Evolutionary conservation across 64 coral and sea anemone species (phyloP).

Genomic region (Porites australiensis): DNA sequence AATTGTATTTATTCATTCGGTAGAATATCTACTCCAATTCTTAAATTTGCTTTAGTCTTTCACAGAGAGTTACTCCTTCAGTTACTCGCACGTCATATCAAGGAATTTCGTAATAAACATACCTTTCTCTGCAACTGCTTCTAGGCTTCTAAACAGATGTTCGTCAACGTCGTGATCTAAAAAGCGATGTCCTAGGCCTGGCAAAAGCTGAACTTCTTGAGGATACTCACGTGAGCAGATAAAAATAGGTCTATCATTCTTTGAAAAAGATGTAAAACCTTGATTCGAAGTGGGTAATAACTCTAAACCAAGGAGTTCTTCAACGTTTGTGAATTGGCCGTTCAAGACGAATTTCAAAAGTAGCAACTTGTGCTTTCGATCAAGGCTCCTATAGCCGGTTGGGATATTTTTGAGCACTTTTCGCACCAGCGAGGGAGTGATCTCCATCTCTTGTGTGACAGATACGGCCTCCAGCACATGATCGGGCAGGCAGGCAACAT

Average conservation of each 20-base stretch:
- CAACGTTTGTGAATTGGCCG: constrained; percentile 43
- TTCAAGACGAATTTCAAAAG: constrained; percentile 66
- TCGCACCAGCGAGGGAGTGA: constrained; percentile 38
- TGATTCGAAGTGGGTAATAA: constrained; percentile 67
- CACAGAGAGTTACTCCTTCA: no score
- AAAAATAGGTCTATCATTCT: constrained; percentile 22
- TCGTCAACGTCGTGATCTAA: constrained; percentile 43
- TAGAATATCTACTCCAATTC: no score
- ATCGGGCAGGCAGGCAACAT: constrained; percentile 58
- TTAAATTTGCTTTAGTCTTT: no score
- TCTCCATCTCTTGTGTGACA: background rate
- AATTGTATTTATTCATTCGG: no score
- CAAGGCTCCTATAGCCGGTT: constrained; percentile 1
- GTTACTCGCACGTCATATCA: no score
- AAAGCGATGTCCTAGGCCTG: constrained; percentile 38
- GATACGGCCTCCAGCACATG: constrained; percentile 64
- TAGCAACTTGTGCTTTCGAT: constrained; percentile 51
- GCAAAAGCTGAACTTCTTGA: constrained; percentile 43
- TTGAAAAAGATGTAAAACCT: constrained; percentile 38
- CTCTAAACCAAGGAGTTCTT: constrained; percentile 42
- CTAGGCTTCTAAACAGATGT: constrained; percentile 8
- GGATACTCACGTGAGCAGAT: constrained; percentile 63
- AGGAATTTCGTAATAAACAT: background rate
- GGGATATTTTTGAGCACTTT: constrained; percentile 30
- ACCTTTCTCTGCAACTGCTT: constrained; percentile 45